Percentiles rank a stretch among this genome's conserved stretches.
Evolutionary conservation across 2,113 vertebrate genomes (phyloP).

Genomic region (Trichechus manatus): DNA sequence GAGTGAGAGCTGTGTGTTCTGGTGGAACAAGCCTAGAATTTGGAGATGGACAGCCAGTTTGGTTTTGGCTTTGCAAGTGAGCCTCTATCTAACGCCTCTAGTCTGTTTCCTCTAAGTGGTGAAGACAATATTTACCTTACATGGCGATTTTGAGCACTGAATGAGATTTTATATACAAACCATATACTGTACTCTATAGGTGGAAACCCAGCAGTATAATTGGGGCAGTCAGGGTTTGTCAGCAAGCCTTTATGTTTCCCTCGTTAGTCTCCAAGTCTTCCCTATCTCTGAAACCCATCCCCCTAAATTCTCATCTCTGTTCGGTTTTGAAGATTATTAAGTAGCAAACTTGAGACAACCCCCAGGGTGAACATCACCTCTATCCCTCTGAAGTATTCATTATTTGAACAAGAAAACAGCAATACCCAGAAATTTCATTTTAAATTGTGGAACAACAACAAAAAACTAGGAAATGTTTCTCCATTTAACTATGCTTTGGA

Average conservation of each 20-base stretch:
- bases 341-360: not conserved
- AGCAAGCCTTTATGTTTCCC: not conserved
- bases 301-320: not conserved
- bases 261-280: not conserved
- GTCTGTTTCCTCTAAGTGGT: not conserved
- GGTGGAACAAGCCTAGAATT: not conserved
- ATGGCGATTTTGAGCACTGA: not conserved
- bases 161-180: not conserved
- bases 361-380: not conserved
- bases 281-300: not conserved
- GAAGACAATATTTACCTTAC: not conserved
- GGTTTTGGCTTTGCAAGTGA: not conserved
- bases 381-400: not conserved
- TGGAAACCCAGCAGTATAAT: not conserved
- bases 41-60: too few species aligned
- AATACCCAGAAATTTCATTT: constrained; percentile 11
- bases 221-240: accelerated
- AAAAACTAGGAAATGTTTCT: not conserved
- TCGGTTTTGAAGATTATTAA: not conserved
- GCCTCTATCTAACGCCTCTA: not conserved
- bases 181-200: not conserved
- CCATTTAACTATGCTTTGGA: not conserved
- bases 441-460: not conserved
- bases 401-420: not conserved
- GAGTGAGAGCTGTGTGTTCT: not conserved